phyloP scores from a whole-genome alignment of 1,140 invertebrate species.

The Popillia japonica region DNA sequence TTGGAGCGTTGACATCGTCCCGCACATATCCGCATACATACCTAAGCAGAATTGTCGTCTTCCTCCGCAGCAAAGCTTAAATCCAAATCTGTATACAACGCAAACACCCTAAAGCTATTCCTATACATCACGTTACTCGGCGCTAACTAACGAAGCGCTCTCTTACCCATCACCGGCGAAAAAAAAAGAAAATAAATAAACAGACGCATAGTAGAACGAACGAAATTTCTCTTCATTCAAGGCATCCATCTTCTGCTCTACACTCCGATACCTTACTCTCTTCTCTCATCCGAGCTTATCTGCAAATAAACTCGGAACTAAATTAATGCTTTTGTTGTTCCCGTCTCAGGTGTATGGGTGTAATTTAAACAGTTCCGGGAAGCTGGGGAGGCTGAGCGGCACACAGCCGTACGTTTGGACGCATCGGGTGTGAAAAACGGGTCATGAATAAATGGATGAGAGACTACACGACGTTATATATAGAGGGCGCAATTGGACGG shows the following conservation, averaged over 20 bases:
- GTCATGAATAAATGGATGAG: neutral
- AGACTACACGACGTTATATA: neutral
- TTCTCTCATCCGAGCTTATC: neutral
- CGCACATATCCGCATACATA: too few species aligned
- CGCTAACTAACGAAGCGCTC: neutral
- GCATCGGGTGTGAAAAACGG: neutral
- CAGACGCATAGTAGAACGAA: neutral
- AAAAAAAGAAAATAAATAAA: neutral
- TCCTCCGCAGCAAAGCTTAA: neutral
- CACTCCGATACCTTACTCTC: neutral
- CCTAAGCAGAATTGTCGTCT: too few species aligned
- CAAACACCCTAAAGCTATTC: neutral
- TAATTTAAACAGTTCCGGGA: neutral
- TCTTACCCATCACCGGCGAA: neutral
- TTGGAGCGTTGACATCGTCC: too few species aligned
- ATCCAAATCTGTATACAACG: neutral
- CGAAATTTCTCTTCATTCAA: neutral
- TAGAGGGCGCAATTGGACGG: neutral
- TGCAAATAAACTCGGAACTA: slow-evolving; percentile 9
- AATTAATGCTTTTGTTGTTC: slow-evolving; percentile 19
- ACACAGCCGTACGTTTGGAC: too few species aligned
- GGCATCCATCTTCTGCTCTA: neutral
- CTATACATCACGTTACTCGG: neutral
- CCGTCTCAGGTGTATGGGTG: neutral
- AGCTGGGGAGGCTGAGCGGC: neutral